Base-by-base conservation (phyloP, 2,797 vertebrate species). In the Sebastolobus altivelis region DNA sequence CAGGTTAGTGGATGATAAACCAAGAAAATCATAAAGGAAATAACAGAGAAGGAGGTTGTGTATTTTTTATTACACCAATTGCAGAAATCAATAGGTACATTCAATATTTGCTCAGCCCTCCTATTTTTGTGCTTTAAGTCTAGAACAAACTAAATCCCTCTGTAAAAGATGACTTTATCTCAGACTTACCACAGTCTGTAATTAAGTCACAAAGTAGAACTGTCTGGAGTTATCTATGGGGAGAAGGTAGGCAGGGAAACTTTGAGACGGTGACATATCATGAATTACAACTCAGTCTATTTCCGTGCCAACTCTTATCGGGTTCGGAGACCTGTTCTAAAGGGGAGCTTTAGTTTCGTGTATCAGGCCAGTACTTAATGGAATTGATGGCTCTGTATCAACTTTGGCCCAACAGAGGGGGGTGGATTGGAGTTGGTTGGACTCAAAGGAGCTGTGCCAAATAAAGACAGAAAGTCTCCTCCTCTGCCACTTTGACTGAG, bases 381-480 rank as follows among this genome's bases (percentile, higher is more conserved):
- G 93, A 95, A 94, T 88, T 89, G 90, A 94, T 96, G 95, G 94
- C 93, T 92, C 91, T 67, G 89, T 90, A 91, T 95, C 94, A 96
- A 94, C 85, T 92, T 84, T 83, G 79, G 88, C 81, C 80, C 79
- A 77, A 70, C 37, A 56, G 79, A 87, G 75, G 63, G 33, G 52
- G 70, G 54, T n/a, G 81, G 68, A 82, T 67, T 81, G 80, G 77
- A 86, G 79, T 60, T 60, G 46, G 52, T 61, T 70, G 59, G 76
- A 84, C 74, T 86, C 83, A 43, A 62, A 86, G 77, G 71, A 89
- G 63, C 70, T 65, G 56, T 85, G 88, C 84, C 88, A 88, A 87
- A 85, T 73, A 80, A 81, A 37, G 31, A 43, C 67, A 27, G 20
- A 72, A 81, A 81, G 71, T 82, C 63, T 86, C 43, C 35, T 68